These are phyloP conservation scores for Drosophila yooni DNA, from an alignment of 2,888 invertebrate species.

Conservation along the genomic window DNA sequence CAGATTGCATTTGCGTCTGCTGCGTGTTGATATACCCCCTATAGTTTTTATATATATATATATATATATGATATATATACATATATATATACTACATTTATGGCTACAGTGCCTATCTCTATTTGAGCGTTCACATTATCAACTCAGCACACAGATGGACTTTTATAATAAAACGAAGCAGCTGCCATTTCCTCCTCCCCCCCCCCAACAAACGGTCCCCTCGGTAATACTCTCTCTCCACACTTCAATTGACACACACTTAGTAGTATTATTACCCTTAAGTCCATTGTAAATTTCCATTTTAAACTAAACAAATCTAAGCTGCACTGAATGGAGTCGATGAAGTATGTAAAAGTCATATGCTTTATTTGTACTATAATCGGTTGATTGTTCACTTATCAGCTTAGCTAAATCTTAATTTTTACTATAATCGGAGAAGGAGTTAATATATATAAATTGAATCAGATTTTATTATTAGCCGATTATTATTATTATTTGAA, in stretches of 20 bases:
- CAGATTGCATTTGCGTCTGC: conserved; percentile 37
- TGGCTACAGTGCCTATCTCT: neutral
- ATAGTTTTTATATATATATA: neutral
- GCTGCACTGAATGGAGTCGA: neutral
- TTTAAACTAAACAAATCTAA: neutral
- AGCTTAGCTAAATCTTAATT: neutral
- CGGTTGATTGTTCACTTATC: neutral
- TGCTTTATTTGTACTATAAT: neutral
- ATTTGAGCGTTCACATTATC: neutral
- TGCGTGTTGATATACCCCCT: conserved; percentile 5
- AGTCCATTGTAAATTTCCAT: neutral
- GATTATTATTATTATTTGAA: neutral
- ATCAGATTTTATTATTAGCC: too few species aligned
- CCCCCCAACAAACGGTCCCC: neutral
- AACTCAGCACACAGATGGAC: neutral
- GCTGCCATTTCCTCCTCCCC: neutral
- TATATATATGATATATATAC: neutral
- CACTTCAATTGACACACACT: neutral
- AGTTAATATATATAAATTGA: neutral
- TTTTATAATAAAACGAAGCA: neutral
- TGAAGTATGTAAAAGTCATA: neutral
- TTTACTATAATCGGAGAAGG: neutral
- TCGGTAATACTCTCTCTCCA: neutral
- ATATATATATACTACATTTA: neutral
- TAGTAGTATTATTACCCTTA: neutral